Percentiles rank a stretch among this genome's conserved stretches.
Conservation (phyloP, 2,797 vertebrate species). For the Enteromius radiatus region DNA sequence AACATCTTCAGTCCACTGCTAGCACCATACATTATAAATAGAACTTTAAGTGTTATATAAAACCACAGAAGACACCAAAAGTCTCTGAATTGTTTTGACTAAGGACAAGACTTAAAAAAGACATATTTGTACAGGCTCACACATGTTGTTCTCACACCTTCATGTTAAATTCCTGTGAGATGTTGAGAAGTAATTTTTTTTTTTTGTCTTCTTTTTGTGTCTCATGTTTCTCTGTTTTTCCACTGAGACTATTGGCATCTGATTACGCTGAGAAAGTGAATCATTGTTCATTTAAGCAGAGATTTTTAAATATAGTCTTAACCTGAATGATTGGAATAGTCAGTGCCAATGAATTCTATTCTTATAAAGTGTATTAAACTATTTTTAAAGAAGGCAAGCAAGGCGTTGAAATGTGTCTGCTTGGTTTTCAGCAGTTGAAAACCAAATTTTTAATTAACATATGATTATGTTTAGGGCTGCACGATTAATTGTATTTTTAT, state of each 20-base stretch:
- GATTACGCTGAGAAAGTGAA: neutral
- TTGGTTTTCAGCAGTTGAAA: neutral
- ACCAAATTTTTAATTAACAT: neutral
- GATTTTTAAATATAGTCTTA: neutral
- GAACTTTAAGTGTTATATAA: conserved; percentile 3
- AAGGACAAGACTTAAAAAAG: neutral
- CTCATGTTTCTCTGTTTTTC: neutral
- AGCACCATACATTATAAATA: neutral
- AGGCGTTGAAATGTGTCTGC: neutral
- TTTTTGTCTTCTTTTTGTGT: neutral
- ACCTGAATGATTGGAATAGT: neutral
- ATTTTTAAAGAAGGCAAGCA: neutral
- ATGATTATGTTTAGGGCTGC: neutral
- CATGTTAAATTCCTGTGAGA: neutral
- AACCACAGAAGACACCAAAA: neutral
- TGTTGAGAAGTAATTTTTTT: neutral
- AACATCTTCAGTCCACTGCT: neutral
- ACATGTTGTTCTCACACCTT: conserved; percentile 16
- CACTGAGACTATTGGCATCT: neutral
- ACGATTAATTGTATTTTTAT: too few species aligned
- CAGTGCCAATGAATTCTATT: neutral
- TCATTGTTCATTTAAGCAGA: neutral
- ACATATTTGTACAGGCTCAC: conserved; percentile 23
- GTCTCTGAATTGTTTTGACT: neutral
- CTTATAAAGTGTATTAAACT: neutral